Evolutionary conservation across 1,140 invertebrate genomes (phyloP), one percentile per base, ranked within the genome.

Genomic region (Eubasilissa regina): DNA sequence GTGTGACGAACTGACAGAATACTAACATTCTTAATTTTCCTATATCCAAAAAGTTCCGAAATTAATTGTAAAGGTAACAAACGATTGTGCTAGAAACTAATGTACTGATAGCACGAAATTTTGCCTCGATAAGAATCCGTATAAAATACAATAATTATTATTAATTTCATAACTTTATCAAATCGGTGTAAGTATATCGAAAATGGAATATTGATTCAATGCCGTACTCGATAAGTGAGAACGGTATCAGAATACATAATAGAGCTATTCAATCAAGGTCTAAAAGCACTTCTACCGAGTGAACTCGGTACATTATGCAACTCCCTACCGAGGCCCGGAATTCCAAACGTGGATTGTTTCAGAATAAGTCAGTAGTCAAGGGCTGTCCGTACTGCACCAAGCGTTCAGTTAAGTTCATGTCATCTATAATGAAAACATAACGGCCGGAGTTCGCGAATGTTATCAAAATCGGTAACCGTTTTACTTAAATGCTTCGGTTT

Each of bases 311-410:
- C 66, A 70, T 70, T 70, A 70, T 70, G 66, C 66, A 70, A 70
- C 10, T 48, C 44, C 17, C 15, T 12, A 12, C 15, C 10, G 66
- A 70, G 66, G 45, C n/a, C 48, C 9, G 66, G 66, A 70, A 70
- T 70, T 70, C 66, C 66, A 48, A 47, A 70, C 17, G 45, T 19
- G 47, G 25, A 51, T 51, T 19, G 45, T 19, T 70, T 25, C 15
- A 47, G 17, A 53, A 51, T 51, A 70, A 70, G 66, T 70, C 66
- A 70, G 66, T 70, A 70, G 45, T 70, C 45, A 70, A 70, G 66
- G 66, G 47, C 19, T 19, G 25, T 70, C 66, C 17, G 17, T 13
- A 1, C 7, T 8, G 12, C 58, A 11, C 19, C 21, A 10, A 62
- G 53, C n/a, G 7, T 17, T 8, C n/a, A 15, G 17, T 17, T 8